Conservation (phyloP, 1,140 invertebrate genomes). For the Drosophila lini region DNA sequence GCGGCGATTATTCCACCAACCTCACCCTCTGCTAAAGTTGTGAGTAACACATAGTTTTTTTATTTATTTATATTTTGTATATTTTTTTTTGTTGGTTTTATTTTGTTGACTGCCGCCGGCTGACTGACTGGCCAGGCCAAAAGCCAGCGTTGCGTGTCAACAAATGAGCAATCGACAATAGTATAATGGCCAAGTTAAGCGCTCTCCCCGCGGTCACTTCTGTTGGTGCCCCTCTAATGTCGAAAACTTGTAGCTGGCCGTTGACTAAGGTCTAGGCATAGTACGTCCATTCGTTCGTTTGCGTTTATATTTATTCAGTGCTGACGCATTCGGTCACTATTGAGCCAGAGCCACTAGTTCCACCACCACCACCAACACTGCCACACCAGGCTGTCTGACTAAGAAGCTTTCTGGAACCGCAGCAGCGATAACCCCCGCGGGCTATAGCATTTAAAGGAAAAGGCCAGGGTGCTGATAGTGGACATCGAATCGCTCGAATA, state of each 20-base stretch:
- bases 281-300: conserved; percentile 1
- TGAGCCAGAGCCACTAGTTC: not conserved
- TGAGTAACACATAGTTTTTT: conserved; percentile 32
- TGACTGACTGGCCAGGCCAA: conserved; percentile 9
- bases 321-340: conserved; percentile 40
- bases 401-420: conserved; percentile 25
- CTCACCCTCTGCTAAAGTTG: not conserved
- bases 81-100: not conserved
- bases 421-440: conserved; percentile 26
- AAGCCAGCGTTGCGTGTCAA: conserved; percentile 68
- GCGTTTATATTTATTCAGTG: conserved; percentile 48
- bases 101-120: conserved; percentile 43
- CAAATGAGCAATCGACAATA: conserved; percentile 73
- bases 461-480: conserved; percentile 37
- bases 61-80: conserved; percentile 15
- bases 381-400: conserved; percentile 40
- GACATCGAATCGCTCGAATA: not conserved
- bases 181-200: conserved; percentile 68
- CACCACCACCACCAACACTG: not conserved
- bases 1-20: conserved; percentile 15
- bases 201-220: conserved; percentile 32
- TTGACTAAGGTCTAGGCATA: conserved; percentile 47
- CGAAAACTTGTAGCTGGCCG: conserved; percentile 31
- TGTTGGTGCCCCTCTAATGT: conserved; percentile 10
- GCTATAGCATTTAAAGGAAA: conserved; percentile 17